These are phyloP conservation scores for Vesta saturnalis DNA, from an alignment of 2,888 invertebrate genomes.

Conservation along the genomic window DNA sequence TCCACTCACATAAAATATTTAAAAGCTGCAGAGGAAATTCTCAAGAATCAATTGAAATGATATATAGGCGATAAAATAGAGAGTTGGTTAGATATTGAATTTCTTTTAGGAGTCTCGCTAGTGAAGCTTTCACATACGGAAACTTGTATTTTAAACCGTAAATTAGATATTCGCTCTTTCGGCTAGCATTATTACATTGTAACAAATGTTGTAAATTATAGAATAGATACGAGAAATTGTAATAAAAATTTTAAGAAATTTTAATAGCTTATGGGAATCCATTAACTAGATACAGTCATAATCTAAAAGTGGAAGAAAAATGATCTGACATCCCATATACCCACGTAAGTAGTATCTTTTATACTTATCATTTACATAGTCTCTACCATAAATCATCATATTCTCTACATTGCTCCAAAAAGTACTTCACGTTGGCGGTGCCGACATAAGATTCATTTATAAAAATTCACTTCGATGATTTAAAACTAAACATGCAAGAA, in stretches of 20 bases:
- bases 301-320: conserved; percentile 22
- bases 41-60: conserved; percentile 44
- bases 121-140: conserved; percentile 29
- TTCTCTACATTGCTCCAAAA: conserved; percentile 28
- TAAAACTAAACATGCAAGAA: neutral
- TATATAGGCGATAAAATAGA: conserved; percentile 41
- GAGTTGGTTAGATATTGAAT: conserved; percentile 40
- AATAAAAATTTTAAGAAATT: conserved; percentile 6
- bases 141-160: conserved; percentile 22
- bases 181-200: conserved; percentile 9
- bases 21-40: conserved; percentile 40
- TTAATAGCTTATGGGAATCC: neutral
- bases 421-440: conserved; percentile 26
- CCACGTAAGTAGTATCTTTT: conserved; percentile 28
- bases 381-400: conserved; percentile 29
- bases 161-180: conserved; percentile 14
- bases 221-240: neutral
- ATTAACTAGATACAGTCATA: neutral
- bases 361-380: conserved; percentile 27
- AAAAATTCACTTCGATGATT: conserved; percentile 13
- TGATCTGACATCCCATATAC: conserved; percentile 31
- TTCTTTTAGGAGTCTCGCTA: conserved; percentile 27
- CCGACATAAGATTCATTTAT: conserved; percentile 24
- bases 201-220: conserved; percentile 10
- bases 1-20: conserved; percentile 42